These are phyloP conservation scores for Sussaba pulchella DNA, from an alignment of 2,888 invertebrate species.

Conservation along the genomic window DNA sequence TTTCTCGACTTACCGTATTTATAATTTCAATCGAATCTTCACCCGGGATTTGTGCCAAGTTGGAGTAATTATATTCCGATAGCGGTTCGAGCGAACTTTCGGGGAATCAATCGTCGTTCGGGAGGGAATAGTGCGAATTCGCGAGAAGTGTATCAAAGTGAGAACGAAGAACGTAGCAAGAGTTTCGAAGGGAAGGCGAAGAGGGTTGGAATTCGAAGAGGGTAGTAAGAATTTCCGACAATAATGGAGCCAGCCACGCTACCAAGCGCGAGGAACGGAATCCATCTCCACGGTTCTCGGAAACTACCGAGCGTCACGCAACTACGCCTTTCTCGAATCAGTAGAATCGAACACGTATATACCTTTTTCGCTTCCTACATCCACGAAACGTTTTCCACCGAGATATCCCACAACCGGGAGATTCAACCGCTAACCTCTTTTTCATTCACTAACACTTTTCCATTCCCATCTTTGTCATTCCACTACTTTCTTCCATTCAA, in stretches of 20 bases:
- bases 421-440: conserved; percentile 1
- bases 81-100: conserved; percentile 48
- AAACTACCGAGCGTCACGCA: conserved; percentile 64
- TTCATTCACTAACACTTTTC: conserved; percentile 47
- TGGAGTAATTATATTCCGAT: conserved; percentile 53
- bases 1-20: conserved; percentile 30
- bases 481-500: conserved; percentile 61
- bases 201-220: conserved; percentile 6
- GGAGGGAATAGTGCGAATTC: conserved; percentile 60
- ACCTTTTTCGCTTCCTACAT: conserved; percentile 27
- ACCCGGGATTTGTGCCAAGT: conserved; percentile 49
- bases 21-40: conserved; percentile 56
- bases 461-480: conserved; percentile 60
- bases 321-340: conserved; percentile 49
- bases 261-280: conserved; percentile 53
- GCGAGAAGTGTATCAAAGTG: conserved; percentile 44
- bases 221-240: conserved; percentile 60
- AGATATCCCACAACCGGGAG: not conserved
- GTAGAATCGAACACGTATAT: conserved; percentile 56
- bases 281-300: conserved; percentile 46
- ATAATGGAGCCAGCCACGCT: conserved; percentile 64
- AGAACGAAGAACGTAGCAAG: not conserved
- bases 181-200: not conserved
- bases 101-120: conserved; percentile 57
- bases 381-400: conserved; percentile 47